Evolutionary conservation across 2,113 vertebrate species (phyloP), one percentile per base, ranked within the genome.

Genomic region (Lipophrys pholis): DNA sequence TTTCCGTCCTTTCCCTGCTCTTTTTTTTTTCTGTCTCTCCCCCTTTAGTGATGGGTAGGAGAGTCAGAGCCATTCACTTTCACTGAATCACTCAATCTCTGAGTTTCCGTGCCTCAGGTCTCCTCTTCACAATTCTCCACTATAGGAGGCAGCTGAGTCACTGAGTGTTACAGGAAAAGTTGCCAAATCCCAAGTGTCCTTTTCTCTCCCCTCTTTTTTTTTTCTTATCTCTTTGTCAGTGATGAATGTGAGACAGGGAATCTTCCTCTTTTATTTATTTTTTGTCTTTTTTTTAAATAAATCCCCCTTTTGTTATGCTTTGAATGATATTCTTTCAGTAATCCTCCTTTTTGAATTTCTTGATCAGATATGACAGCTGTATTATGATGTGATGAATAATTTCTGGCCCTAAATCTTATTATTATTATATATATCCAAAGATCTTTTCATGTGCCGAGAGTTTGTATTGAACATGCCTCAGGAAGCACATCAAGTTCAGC

Each of bases 41-140:
- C 66, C 69, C 59, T 69, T 68, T 71, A 82, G 71, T 89, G 89
- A 86, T 87, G 88, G 77, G 46, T 69, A 68, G 66, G 69, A 62
- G 60, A 68, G 68, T 81, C 82, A 80, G 52, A 59, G 60, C 72
- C 77, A 76, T 84, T 85, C 77, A 87, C 86, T 90, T 85, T 88
- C 82, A 81, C 89, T 86, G 81, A 86, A 80, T 84, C 78, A 83
- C 75, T 55, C 43, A 76, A 49, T 52, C 60, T 67, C 62, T 30
- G 21, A 30, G 65, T 73, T 53, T 90, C 81, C 81, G 52, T 60
- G 68, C 80, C 83, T 55, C 83, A 59, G 78, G 86, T 88, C 70
- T 53, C 52, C 54, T 45, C 66, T 63, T 42, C 45, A 49, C 70
- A 60, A 5, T 72, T 41, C 56, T 79, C 54, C 69, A 45, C 70